phyloP scores from a whole-genome alignment of 2,113 vertebrate genomes.

The Antechinus stuartii region DNA sequence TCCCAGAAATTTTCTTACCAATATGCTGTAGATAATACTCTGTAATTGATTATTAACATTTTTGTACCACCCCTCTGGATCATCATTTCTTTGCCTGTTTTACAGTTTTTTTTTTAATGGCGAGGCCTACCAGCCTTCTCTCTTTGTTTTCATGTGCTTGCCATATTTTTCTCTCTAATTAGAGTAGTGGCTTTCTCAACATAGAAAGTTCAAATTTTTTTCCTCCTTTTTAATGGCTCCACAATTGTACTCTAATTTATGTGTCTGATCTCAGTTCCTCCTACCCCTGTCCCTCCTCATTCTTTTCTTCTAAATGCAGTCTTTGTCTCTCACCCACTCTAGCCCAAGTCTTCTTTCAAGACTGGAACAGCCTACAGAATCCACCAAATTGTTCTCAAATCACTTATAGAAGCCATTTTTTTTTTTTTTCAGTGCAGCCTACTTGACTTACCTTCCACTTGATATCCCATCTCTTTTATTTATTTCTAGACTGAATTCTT shows the following conservation, averaged over 20 bases:
- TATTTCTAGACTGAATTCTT: conserved; percentile 32
- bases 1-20: background rate
- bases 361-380: conserved; percentile 47
- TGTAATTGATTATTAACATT: background rate
- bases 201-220: conserved; percentile 24
- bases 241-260: conserved; percentile 16
- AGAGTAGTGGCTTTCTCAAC: background rate
- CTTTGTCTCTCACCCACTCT: conserved; percentile 62
- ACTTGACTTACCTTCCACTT: conserved; percentile 36
- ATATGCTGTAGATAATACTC: conserved; percentile 5
- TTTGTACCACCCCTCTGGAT: background rate
- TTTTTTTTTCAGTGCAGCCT: conserved; percentile 25
- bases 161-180: background rate
- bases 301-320: conserved; percentile 65
- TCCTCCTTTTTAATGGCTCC: conserved; percentile 45
- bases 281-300: conserved; percentile 54
- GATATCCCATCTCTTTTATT: conserved; percentile 24
- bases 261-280: conserved; percentile 55
- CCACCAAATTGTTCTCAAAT: conserved; percentile 49
- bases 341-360: conserved; percentile 56
- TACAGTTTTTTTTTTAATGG: background rate
- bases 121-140: background rate
- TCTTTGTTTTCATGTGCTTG: background rate
- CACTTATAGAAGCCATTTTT: conserved; percentile 49
- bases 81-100: background rate